Base-by-base conservation (phyloP, 2,113 vertebrate species). In the Puffinus mauretanicus region DNA sequence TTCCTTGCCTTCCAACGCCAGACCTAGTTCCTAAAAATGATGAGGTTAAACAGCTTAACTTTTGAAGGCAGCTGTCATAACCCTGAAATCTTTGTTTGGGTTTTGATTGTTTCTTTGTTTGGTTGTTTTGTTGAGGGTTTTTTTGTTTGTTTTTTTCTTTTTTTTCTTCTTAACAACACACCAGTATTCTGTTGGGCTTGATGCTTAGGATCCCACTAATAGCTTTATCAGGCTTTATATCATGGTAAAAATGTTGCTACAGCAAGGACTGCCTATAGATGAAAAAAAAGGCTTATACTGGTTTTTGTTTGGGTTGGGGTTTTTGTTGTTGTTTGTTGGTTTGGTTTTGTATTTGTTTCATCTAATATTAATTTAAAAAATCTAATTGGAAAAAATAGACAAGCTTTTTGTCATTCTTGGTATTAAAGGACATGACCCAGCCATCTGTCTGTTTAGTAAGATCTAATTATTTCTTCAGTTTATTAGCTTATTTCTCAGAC, bases 381-480 rank as follows among this genome's bases (percentile, higher is more conserved):
- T 34, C 61, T 60, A 94, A 75, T 51, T 86, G 38, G 40, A 87
- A 76, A 94, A 94, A 93, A 58, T 6, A 78, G 47, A 86, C 29
- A 52, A 86, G 27, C 6, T 58, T 65, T 49, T 92, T 80, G 66
- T 7, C 54, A 81, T 70, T 65, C 83, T 62, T 60, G 3, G 9
- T 79, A 82, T 47, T 44, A 79, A 91, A 93, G 52, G 38, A 91
- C 57, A 36, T 15, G 42, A 89, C 73, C 65, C n/a, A 67, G 69
- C 47, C 83, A 91, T 88, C 83, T 84, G 46, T 55, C 89, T 94
- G 86, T 65, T 78, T 64, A 76, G n/a, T 70, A 62, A 88, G 36
- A 86, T 86, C 64, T 77, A 90, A 94, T 93, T 92, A 95, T 90
- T 94, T 88, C 64, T 90, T 73, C 54, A 81, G 76, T 93, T 92